Evolutionary conservation across 2,797 vertebrate species (phyloP).

Genomic region (Macrochelys suwanniensis): DNA sequence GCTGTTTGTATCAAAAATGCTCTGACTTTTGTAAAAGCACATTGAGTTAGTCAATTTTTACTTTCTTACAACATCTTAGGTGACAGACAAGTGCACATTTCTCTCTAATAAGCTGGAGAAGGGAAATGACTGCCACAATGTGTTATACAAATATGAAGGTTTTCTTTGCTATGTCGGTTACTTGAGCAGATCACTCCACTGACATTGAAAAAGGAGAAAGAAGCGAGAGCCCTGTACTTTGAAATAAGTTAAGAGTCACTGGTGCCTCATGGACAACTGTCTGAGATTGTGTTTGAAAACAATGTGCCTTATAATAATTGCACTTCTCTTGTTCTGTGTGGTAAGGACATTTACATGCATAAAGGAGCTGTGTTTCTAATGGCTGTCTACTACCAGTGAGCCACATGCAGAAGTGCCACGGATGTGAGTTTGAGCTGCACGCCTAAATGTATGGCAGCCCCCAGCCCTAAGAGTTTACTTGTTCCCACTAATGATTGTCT

Average conservation of each 20-base stretch:
- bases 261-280: neutral
- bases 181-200: neutral
- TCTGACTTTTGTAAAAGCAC: neutral
- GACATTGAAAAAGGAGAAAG: conserved; percentile 1
- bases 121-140: neutral
- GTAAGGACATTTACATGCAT: neutral
- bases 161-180: conserved; percentile 5
- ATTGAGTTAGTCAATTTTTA: conserved; percentile 4
- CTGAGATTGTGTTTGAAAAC: neutral
- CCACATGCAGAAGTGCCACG: neutral
- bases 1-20: conserved; percentile 13
- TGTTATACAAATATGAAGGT: neutral
- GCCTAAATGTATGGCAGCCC: neutral
- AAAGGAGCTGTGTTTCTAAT: conserved; percentile 9
- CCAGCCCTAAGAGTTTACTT: neutral
- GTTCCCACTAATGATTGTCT: neutral
- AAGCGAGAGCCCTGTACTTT: neutral
- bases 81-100: conserved; percentile 25
- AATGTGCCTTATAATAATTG: neutral
- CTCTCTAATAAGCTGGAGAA: neutral
- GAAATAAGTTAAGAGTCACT: neutral
- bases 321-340: neutral
- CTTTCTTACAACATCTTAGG: neutral
- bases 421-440: neutral
- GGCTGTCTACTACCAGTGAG: neutral